These are phyloP conservation scores for Nixonia krombeini DNA, from an alignment of 1,140 invertebrate species.

Conservation along the genomic window DNA sequence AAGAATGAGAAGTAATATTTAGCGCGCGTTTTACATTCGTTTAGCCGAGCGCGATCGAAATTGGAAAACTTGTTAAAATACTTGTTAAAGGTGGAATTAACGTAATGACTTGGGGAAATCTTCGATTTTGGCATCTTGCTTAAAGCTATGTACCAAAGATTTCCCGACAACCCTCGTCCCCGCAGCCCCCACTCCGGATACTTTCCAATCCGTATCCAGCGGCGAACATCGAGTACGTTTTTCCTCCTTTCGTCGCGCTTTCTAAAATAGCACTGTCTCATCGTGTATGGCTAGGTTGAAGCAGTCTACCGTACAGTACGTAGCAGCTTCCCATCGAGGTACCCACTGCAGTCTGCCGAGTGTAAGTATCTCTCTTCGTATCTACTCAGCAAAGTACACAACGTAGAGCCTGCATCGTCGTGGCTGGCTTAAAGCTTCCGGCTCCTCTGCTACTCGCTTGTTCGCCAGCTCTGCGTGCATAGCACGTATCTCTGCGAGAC, in stretches of 20 bases:
- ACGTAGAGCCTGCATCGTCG: constrained; percentile 54
- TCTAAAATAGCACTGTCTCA: constrained; percentile 17
- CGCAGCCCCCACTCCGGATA: neutral
- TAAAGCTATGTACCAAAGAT: neutral
- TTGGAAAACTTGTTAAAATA: too few relatives aligned
- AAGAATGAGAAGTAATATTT: too few relatives aligned
- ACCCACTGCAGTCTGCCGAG: constrained; percentile 23
- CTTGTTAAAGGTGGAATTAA: too few relatives aligned
- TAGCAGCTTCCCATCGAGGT: constrained; percentile 18
- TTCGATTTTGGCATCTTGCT: too few relatives aligned
- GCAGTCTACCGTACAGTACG: constrained; percentile 21
- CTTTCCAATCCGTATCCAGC: neutral
- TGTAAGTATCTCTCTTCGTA: constrained; percentile 41
- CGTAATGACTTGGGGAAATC: too few relatives aligned
- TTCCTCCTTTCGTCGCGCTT: constrained; percentile 1
- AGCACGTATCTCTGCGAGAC: constrained; percentile 33
- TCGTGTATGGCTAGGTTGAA: constrained; percentile 18
- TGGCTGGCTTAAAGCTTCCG: constrained; percentile 60
- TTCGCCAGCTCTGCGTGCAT: constrained; percentile 49
- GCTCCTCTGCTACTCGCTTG: constrained; percentile 37
- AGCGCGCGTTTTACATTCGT: too few relatives aligned
- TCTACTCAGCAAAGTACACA: constrained; percentile 55
- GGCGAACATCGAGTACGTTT: neutral
- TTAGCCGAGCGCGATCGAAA: too few relatives aligned
- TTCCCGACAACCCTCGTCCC: neutral